Evolutionary conservation across 2,113 vertebrate species (phyloP), one percentile per base, ranked within the genome.

Genomic region (Chunga burmeisteri): DNA sequence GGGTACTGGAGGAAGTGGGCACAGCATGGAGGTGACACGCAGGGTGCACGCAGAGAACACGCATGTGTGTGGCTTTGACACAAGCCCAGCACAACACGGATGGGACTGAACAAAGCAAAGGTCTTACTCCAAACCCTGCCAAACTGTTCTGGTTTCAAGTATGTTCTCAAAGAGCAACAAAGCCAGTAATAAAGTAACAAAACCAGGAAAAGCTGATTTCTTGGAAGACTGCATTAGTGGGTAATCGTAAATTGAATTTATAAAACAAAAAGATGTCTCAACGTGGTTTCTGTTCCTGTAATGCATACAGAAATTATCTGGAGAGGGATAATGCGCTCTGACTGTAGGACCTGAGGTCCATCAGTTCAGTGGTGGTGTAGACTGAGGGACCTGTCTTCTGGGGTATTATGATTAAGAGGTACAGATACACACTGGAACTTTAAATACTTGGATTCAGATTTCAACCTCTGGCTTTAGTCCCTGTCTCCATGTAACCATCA

Each of bases 11-110:
- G 58, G 55, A 79, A 93, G 52, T 14, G 34, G 49, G 30, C 56
- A 81, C 2, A 1, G 36, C 30, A 53, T 36, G 5, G 3, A 49
- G 16, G 47, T 74, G 68, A 34, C 44, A 36, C 44, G n/a, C 26
- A 20, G 38, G 4, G 16, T 47, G 15, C 1, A 0, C 18, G 38
- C 38, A 38, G 47, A n/a, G 26, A 14, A 22, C 4, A 3, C 8
- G 8, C 8, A 1, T 2, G 9, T 62, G 50, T 59, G 44, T 42
- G 22, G 21, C 77, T 80, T 47, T 86, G 59, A 65, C 32, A 29
- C 11, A 3, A 34, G 29, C 34, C 56, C 40, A 71, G n/a, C n/a
- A 50, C 36, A 81, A 26, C 34, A 29, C 10, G 1, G 8, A 40
- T 20, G 62, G 22, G 30, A 85, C 9, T 47, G 53, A 92, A 72